Percentiles rank a stretch among this genome's conserved stretches.
Conservation (phyloP, 2,797 vertebrate genomes). For the Lagocephalus sceleratus region DNA sequence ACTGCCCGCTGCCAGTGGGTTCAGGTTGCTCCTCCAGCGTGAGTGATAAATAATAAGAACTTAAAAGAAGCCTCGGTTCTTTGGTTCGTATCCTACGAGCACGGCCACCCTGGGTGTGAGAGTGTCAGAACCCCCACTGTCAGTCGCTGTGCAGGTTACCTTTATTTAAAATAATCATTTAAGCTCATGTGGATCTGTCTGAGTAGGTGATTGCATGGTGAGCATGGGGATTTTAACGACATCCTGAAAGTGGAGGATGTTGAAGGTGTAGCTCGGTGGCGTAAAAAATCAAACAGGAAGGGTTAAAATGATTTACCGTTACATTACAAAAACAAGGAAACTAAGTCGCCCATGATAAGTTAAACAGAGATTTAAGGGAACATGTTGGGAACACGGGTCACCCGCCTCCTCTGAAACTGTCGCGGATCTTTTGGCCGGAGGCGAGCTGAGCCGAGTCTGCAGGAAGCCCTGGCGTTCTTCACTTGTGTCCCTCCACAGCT, state of each 20-base stretch:
- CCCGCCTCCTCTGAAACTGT: slow-evolving; percentile 22
- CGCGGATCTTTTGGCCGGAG: slow-evolving; percentile 24
- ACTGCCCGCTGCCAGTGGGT: no score
- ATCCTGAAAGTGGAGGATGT: slow-evolving; percentile 6
- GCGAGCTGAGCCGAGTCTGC: slow-evolving; percentile 47
- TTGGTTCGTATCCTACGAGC: no score
- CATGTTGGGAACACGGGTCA: slow-evolving; percentile 28
- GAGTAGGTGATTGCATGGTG: no score
- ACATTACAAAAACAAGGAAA: slow-evolving; percentile 20
- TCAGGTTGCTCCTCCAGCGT: no score
- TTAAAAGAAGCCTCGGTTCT: no score
- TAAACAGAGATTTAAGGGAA: no score
- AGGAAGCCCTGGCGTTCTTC: slow-evolving; percentile 36
- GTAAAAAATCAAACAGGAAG: slow-evolving; percentile 1
- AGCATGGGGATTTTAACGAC: neutral
- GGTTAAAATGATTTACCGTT: slow-evolving; percentile 11
- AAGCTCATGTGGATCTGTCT: neutral
- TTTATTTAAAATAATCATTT: no score
- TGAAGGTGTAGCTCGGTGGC: neutral
- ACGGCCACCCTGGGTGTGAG: no score
- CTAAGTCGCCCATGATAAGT: no score
- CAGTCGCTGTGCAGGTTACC: no score
- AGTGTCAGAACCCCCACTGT: no score
- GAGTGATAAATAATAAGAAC: no score
- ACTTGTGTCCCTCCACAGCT: slow-evolving; percentile 45